Conservation (phyloP, 2,797 vertebrate genomes). For the Telmatherina bonti region DNA sequence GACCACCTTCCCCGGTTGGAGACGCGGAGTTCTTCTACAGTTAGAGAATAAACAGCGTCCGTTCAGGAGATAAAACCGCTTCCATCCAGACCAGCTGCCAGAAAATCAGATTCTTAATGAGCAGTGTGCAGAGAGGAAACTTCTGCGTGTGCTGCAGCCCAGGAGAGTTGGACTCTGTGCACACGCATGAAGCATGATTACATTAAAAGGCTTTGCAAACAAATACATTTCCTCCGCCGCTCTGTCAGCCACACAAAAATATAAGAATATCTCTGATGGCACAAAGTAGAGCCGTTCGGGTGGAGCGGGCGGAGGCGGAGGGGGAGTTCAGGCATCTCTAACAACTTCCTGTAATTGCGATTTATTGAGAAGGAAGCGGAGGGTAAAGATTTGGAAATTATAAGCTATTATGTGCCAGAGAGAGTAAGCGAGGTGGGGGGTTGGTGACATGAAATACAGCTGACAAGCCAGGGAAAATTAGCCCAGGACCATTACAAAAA, state of each 20-base stretch:
- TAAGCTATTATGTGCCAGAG: constrained; percentile 96
- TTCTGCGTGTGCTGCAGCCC: constrained; percentile 81
- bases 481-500: constrained; percentile 99
- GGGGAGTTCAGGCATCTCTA: constrained; percentile 88
- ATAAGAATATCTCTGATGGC: constrained; percentile 87
- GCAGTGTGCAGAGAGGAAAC: constrained; percentile 71
- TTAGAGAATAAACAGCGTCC: constrained; percentile 33
- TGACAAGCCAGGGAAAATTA: constrained; percentile 99
- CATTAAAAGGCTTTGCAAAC: constrained; percentile 81
- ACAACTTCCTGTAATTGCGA: constrained; percentile 99
- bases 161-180: constrained; percentile 90
- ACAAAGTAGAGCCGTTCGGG: constrained; percentile 79
- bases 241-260: constrained; percentile 82
- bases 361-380: constrained; percentile 99
- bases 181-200: constrained; percentile 88
- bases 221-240: constrained; percentile 85
- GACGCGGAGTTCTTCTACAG: not conserved
- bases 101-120: constrained; percentile 77
- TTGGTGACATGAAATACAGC: constrained; percentile 97
- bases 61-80: constrained; percentile 54
- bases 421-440: constrained; percentile 88
- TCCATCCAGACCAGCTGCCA: constrained; percentile 69
- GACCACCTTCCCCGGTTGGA: not conserved
- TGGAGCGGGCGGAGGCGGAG: constrained; percentile 21
- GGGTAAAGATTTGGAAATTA: constrained; percentile 99